phyloP scores from a whole-genome alignment of 1,140 invertebrate genomes.

The Drosophila sulfurigaster region DNA sequence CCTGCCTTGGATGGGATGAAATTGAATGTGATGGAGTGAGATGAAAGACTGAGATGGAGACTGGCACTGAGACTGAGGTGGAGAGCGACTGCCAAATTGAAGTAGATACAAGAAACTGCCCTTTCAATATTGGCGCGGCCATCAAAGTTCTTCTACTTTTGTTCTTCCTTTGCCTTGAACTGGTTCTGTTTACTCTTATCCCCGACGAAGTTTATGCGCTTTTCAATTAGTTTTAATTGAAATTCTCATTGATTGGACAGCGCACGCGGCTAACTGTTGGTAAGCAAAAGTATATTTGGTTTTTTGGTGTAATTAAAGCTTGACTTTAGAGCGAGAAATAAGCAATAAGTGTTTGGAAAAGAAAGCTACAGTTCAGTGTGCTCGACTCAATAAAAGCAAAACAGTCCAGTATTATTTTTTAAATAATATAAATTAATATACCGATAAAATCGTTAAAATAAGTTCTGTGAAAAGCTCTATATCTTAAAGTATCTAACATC shows the following conservation, averaged over 20 bases:
- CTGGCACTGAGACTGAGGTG: no score
- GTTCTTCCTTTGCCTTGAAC: conserved; percentile 25
- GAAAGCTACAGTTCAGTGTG: no score
- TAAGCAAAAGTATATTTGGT: conserved; percentile 41
- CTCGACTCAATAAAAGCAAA: no score
- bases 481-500: no score
- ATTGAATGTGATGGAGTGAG: no score
- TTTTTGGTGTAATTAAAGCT: conserved; percentile 71
- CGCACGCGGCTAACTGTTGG: not conserved
- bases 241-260: conserved; percentile 57
- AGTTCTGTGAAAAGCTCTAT: no score
- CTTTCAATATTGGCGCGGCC: conserved; percentile 50
- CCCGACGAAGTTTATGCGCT: conserved; percentile 67
- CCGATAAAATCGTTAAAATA: no score
- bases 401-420: no score
- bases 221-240: conserved; percentile 83
- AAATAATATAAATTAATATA: no score
- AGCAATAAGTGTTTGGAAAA: not conserved
- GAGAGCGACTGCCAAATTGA: conserved; percentile 4
- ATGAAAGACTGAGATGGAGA: no score
- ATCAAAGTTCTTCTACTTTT: conserved; percentile 52
- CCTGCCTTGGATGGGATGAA: conserved; percentile 3
- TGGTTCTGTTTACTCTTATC: conserved; percentile 63
- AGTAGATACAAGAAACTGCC: conserved; percentile 25
- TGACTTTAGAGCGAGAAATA: not conserved